Evolutionary conservation across 1,140 invertebrate genomes (phyloP), one percentile per base, ranked within the genome.

Genomic region (Aleiodes sp.): DNA sequence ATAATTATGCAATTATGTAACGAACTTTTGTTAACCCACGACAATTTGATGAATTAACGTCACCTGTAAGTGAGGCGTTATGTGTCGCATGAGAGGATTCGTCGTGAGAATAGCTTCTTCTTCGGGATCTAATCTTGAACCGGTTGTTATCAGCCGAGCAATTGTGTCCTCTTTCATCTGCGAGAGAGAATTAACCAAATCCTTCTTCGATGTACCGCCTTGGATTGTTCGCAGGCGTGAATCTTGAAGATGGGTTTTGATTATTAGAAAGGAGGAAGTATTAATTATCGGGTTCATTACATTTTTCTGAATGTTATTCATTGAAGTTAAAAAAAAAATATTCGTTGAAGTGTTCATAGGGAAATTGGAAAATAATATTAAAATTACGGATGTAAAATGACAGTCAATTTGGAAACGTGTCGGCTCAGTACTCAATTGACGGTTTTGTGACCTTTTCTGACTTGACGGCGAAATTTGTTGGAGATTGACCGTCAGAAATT

Each of bases 51-150:
- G 57, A 3, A 69, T 16, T 65, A 4, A 69, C 59, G 63, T 65
- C 62, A 83, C 83, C 65, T 84, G 82, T 46, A 84, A 77, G 71
- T 86, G 84, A 3, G 87, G 87, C 16, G 83, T 84, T 52, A 88
- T 76, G 60, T 85, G 84, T 59, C 87, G 78, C 57, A 88, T 78
- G 19, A 88, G 41, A 24, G 84, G 83, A 80, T 87, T 87, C 1
- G 80, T 73, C 19, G 68, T 65, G 14, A 86, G 68, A 73, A 86
- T 73, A 70, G 70, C 59, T 76, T 86, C 80, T 65, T 84, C 81
- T 75, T 86, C 80, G 46, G 73, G 71, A 61, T 82, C 74, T 24
- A 80, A 68, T 71, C 74, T 78, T 28, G 71, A 63, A 16, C 80
- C 77, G 67, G 80, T 80, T 1, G 76, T 81, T 35, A 88, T 79